Evolutionary conservation across 2,113 vertebrate genomes (phyloP).

Genomic region (Pseudopipra pipra): DNA sequence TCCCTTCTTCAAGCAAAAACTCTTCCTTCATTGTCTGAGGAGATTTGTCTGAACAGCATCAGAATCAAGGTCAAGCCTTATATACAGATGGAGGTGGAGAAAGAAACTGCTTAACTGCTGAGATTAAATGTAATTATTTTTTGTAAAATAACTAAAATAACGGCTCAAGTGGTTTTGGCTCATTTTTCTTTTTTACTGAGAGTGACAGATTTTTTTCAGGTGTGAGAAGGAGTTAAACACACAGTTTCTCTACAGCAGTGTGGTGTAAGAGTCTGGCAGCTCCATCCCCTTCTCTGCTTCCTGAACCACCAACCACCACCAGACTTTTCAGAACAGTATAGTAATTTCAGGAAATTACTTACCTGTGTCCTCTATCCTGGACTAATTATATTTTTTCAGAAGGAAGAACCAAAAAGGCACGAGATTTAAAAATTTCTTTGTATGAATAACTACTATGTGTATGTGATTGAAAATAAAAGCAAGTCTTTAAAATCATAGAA

Average conservation of each 20-base stretch:
- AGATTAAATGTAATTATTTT: constrained; percentile 7
- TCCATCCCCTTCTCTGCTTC: neutral
- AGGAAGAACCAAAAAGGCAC: constrained; percentile 65
- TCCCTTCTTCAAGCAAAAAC: neutral
- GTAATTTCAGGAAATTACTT: constrained; percentile 61
- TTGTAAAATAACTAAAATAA: neutral
- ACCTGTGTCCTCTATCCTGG: neutral
- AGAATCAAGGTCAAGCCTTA: neutral
- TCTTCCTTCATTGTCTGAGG: neutral
- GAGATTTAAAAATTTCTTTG: constrained; percentile 83
- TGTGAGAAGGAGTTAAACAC: constrained; percentile 62
- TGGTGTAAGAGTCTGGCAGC: neutral
- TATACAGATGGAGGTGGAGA: neutral
- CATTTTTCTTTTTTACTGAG: constrained; percentile 63
- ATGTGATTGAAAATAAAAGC: constrained; percentile 85
- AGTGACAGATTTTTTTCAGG: constrained; percentile 70
- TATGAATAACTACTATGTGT: constrained; percentile 79
- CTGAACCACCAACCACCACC: constrained; percentile 49
- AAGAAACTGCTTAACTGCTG: neutral
- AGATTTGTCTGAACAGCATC: neutral
- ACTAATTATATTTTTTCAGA: neutral
- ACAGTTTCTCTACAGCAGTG: constrained; percentile 56
- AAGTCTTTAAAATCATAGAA: constrained; percentile 40
- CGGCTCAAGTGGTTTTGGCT: neutral
- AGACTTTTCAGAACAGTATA: constrained; percentile 36